Conservation (phyloP, 2,113 vertebrate species). For the Variabilichromis moorii region DNA sequence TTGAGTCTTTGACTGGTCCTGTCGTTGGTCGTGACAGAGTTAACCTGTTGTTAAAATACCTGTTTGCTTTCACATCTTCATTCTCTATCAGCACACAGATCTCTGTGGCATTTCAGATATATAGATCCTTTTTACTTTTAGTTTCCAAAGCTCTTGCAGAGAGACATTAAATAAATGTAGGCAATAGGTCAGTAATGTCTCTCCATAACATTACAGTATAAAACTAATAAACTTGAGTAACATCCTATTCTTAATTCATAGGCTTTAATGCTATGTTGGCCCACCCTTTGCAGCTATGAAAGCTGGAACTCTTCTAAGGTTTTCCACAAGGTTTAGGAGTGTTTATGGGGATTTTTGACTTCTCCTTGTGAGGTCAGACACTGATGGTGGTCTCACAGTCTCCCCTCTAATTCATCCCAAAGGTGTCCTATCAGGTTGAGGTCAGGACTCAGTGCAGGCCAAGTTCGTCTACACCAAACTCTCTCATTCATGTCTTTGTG, state of each 20-base stretch:
- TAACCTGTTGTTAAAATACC: not conserved
- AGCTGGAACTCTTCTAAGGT: not conserved
- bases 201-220: not conserved
- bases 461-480: not conserved
- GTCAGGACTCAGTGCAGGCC: not conserved
- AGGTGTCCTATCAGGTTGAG: not conserved
- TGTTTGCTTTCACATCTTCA: not conserved
- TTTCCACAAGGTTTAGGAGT: fast-evolving
- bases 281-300: not conserved
- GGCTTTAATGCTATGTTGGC: not conserved
- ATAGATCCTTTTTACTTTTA: not conserved
- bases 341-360: not conserved
- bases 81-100: not conserved
- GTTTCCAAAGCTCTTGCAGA: not conserved
- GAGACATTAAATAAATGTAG: not conserved
- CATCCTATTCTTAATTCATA: not conserved
- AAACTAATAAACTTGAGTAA: not conserved
- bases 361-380: not conserved
- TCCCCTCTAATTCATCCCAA: not conserved
- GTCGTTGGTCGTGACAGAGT: not conserved
- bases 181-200: not conserved
- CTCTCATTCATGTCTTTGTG: not conserved
- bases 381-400: not conserved
- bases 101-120: not conserved
- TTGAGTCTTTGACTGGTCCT: not conserved